A percentile compares a stretch with the other conserved stretches of the same genome.
Conservation (phyloP, 1,140 invertebrate species). For the Rhynchophorus ferrugineus region DNA sequence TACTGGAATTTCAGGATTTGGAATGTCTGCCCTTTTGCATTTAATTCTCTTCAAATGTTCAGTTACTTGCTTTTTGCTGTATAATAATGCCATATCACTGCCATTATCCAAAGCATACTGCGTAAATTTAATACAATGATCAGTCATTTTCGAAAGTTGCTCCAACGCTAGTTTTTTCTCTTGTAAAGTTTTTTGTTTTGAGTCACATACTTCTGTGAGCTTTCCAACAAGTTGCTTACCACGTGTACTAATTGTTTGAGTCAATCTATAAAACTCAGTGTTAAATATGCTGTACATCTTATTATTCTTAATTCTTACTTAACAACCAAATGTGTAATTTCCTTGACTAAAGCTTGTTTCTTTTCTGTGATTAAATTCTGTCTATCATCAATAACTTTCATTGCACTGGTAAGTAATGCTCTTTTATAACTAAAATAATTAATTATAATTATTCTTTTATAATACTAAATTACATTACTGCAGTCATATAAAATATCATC, state of each 20-base stretch:
- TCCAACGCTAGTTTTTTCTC: conserved; percentile 76
- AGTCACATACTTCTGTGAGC: conserved; percentile 74
- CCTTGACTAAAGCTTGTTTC: conserved; percentile 71
- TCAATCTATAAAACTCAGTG: conserved; percentile 50
- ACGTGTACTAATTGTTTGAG: conserved; percentile 72
- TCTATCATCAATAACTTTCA: conserved; percentile 77
- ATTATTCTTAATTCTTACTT: conserved; percentile 52
- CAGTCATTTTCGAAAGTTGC: conserved; percentile 70
- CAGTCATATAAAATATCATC: not conserved
- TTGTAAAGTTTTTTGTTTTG: conserved; percentile 71
- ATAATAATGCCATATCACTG: conserved; percentile 74
- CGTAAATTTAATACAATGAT: conserved; percentile 81
- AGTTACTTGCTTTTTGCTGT: conserved; percentile 70
- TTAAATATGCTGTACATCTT: not conserved
- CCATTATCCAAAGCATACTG: conserved; percentile 68
- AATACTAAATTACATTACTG: too few species aligned
- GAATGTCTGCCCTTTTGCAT: conserved; percentile 69
- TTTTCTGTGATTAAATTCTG: conserved; percentile 74
- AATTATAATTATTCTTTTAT: too few species aligned
- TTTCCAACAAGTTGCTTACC: conserved; percentile 72
- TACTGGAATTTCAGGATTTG: conserved; percentile 76
- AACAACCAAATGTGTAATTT: conserved; percentile 79
- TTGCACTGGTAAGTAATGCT: conserved; percentile 71
- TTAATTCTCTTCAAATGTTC: conserved; percentile 72
- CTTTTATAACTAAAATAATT: conserved; percentile 62